Evolutionary conservation across 2,888 invertebrate genomes (phyloP), one percentile per base, ranked within the genome.

Genomic region (Rhabditoides inermis): DNA sequence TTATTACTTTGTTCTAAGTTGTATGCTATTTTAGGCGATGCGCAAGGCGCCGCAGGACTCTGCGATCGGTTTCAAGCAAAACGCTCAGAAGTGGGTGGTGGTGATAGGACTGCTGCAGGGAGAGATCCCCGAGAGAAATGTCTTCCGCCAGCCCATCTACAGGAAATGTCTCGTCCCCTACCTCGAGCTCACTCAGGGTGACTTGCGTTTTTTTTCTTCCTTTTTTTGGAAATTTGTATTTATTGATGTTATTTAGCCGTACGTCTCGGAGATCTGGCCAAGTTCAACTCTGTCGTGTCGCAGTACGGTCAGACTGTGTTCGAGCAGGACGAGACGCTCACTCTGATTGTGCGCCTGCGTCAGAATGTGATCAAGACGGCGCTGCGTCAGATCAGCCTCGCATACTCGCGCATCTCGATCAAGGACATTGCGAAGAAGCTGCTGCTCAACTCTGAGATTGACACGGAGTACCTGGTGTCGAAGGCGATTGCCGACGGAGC

Each of bases 341-440:
- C 94, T 25, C 80, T 98, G 56, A 95, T 98, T 72, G 83, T 95
- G 44, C 86, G 98, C 58, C 82, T 99, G 51, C 84, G 94, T 50
- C 98, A 98, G 78, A 99, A 98, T 81, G 98, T 99, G 1, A 95
- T 99, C 73, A 95, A 95, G 80, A 95, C 98, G 12, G 77, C 76
- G 12, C 68, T 76, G 46, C 65, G 61, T 30, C 66, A 65, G 56
- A 45, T 55, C 49, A 44, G 36, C 23, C 35, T 54, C 12, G 46
- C 46, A 4, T 50, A 50, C 50, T 50, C 50, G 10, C 44, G 50
- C 35, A 50, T 50, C 44, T 35, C 50, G 23, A 41, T 51, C 46
- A 10, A 45, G 28, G 92, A 95, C 77, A 90, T 98, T 72, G 92
- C 94, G 0, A 84, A 85, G 60, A 95, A 98, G 76, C 81, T 98